Evolutionary conservation across 2,113 vertebrate genomes (phyloP).

Genomic region (Agelaius phoeniceus): DNA sequence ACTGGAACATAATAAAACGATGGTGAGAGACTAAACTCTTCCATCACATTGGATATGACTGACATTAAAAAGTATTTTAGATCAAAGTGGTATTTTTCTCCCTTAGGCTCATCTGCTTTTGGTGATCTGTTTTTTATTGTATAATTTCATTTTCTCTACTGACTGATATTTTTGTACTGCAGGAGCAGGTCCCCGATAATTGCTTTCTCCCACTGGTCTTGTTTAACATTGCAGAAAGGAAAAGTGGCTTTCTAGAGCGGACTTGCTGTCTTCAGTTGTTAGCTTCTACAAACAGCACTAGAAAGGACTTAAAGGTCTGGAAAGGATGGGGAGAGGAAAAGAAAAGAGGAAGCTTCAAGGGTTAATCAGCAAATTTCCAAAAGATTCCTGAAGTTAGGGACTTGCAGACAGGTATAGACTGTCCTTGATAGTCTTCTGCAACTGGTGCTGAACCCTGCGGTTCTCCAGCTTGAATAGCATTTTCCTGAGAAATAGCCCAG

Average conservation of each 20-base stretch:
- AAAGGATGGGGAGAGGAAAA: neutral
- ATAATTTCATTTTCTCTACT: neutral
- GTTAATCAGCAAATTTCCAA: neutral
- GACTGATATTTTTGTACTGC: neutral
- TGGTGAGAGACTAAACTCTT: neutral
- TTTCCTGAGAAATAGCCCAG: neutral
- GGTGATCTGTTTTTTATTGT: neutral
- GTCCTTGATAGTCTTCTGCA: neutral
- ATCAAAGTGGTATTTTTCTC: conserved; percentile 13
- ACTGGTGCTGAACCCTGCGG: neutral
- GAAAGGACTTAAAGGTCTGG: neutral
- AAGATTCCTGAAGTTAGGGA: neutral
- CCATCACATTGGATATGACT: neutral
- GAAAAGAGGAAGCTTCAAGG: neutral
- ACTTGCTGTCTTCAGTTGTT: neutral
- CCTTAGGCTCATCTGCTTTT: neutral
- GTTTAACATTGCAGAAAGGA: neutral
- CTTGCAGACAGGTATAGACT: neutral
- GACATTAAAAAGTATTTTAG: neutral
- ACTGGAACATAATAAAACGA: neutral
- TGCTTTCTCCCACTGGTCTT: neutral
- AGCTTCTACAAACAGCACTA: neutral
- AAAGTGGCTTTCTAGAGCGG: neutral
- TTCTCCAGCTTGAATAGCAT: neutral
- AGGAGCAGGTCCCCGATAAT: neutral